Percentiles rank a stretch among this genome's conserved stretches.
These are phyloP conservation scores for Haliclystus octoradiatus DNA, from an alignment of 30 jellyfish, hydroid and myxozoan species.

Conservation along the genomic window DNA sequence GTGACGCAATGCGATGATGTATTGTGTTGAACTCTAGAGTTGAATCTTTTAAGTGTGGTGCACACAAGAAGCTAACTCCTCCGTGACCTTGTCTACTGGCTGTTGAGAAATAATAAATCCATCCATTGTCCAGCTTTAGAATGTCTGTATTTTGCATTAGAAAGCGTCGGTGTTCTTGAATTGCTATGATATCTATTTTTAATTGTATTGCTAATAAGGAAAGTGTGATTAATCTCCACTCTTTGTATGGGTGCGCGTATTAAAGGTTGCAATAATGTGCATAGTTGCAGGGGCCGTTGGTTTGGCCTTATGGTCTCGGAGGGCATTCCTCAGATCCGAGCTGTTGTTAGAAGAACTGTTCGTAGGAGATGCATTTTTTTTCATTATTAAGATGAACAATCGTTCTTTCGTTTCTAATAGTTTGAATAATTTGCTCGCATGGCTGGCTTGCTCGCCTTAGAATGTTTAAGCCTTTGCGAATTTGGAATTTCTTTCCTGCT, in stretches of 20 bases:
- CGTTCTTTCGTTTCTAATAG: no score
- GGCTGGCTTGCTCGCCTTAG: no score
- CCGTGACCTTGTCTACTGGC: not conserved
- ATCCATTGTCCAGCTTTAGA: not conserved
- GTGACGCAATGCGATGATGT: not conserved
- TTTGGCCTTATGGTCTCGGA: not conserved
- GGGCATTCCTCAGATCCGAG: not conserved
- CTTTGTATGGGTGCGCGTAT: not conserved
- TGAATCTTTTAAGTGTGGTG: not conserved
- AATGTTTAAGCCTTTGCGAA: no score
- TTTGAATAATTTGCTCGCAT: no score
- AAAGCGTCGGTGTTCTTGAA: not conserved
- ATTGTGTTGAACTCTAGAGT: no score
- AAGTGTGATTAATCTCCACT: not conserved
- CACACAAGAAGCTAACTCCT: not conserved
- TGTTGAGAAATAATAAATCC: not conserved
- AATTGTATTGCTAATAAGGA: not conserved
- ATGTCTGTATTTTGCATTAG: not conserved
- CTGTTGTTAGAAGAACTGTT: no score
- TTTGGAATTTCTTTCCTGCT: no score
- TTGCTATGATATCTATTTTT: not conserved
- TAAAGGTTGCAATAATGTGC: not conserved
- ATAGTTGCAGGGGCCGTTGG: constrained; percentile 1
- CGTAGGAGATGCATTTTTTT: no score
- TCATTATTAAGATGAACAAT: no score